Percentiles rank a stretch among this genome's conserved stretches.
These are phyloP conservation scores for Setophaga petechia DNA, from an alignment of 2,113 vertebrate species.

Conservation along the genomic window DNA sequence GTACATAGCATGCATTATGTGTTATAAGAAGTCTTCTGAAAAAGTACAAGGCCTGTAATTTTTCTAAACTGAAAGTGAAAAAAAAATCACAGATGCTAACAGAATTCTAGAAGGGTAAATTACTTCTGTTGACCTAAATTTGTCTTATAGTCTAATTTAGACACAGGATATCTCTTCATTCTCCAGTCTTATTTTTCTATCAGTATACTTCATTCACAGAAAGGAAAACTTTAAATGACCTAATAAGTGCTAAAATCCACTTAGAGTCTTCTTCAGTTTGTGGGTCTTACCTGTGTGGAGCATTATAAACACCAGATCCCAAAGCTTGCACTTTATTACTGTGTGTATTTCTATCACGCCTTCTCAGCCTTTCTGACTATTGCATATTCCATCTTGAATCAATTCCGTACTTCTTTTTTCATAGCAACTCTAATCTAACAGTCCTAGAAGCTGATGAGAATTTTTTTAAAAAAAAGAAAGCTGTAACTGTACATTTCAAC, in stretches of 20 bases:
- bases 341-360: neutral
- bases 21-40: neutral
- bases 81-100: neutral
- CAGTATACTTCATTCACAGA: neutral
- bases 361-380: neutral
- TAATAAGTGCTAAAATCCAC: neutral
- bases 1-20: neutral
- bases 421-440: neutral
- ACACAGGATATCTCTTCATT: neutral
- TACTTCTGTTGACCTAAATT: constrained; percentile 13
- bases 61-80: neutral
- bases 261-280: neutral
- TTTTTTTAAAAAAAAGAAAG: neutral
- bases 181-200: neutral
- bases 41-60: neutral
- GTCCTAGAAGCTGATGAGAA: neutral
- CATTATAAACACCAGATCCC: neutral
- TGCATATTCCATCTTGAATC: neutral
- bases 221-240: neutral
- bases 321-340: neutral
- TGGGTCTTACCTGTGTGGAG: neutral
- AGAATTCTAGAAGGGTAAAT: neutral
- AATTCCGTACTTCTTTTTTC: neutral
- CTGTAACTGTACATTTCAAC: neutral
- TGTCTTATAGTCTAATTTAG: neutral